Percentiles rank a stretch among this genome's conserved stretches.
Evolutionary conservation across 2,113 vertebrate genomes (phyloP).

Genomic region (Ptyas mucosa): DNA sequence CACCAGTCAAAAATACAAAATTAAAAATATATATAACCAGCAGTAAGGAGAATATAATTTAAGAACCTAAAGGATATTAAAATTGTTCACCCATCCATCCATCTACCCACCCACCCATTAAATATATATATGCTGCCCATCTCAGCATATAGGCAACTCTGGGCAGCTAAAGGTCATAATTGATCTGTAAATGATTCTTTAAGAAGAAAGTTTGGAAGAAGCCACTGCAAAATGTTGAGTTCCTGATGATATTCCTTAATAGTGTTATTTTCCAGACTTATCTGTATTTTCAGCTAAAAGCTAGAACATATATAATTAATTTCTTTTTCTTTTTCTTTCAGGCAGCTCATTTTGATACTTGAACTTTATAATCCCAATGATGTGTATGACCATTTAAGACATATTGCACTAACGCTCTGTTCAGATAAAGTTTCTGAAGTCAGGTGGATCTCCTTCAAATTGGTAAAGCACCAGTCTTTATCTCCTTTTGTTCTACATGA

Average conservation of each 20-base stretch:
- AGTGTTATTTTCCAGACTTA: background rate
- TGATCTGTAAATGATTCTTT: background rate
- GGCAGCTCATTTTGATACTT: slow-evolving; percentile 73
- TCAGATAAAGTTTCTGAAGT: slow-evolving; percentile 75
- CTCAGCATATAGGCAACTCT: background rate
- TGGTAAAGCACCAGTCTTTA: slow-evolving; percentile 60
- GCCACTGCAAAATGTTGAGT: background rate
- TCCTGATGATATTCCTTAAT: background rate
- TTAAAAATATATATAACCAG: background rate
- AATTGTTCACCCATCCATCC: background rate
- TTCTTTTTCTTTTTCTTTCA: slow-evolving; percentile 51
- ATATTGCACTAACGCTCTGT: slow-evolving; percentile 70
- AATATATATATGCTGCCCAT: background rate
- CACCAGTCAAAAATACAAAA: background rate
- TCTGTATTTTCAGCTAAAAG: background rate
- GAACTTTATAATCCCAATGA: slow-evolving; percentile 71
- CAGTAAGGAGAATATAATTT: background rate
- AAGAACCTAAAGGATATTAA: background rate
- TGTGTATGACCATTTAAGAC: slow-evolving; percentile 67
- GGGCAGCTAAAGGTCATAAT: background rate
- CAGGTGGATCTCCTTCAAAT: slow-evolving; percentile 74
- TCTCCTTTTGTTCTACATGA: background rate
- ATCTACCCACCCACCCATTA: no score
- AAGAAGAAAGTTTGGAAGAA: background rate
- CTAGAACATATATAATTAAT: background rate